Evolutionary conservation across 2,797 vertebrate species (phyloP), one percentile per base, ranked within the genome.

Genomic region (Lithobates sylvaticus): DNA sequence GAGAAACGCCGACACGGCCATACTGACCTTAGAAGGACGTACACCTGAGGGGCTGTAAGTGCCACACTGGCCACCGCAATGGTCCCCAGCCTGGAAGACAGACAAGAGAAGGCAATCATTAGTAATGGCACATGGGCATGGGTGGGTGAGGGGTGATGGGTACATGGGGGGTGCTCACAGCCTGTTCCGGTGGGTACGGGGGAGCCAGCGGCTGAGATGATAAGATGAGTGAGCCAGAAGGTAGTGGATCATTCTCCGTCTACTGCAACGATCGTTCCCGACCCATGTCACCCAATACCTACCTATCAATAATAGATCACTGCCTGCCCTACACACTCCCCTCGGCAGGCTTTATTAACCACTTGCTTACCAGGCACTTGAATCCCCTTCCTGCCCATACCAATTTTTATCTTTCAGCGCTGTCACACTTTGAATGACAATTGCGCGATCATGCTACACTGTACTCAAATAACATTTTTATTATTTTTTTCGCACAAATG

Each of bases 231-330:
- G 91, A 32, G 81, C 88, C 83, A 92, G 16, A 23, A 89, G 89
- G 69, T 91, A 93, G 84, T 92, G 89, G 78, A 91, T 89, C 92
- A 90, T 93, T 44, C 47, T 16, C 3, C 39, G 10, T 12, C 0
- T 15, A 54, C 0, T 15, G 36, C 42, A 12, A n/a, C 21, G 10
- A 26, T 15, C 5, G 7, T 8, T 23, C 21, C 23, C 23, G 23
- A 5, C 10, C 68, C 1, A 68, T 15, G 78, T 15, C 42, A 82
- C 83, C 70, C 36, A 47, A 71, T 81, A 10, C n/a, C 10, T 7
- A 32, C 64, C 4, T 16, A 72, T 87, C 16, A 76, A 81, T 70
- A 71, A 64, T 70, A 21, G 34, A 58, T 16, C 18, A 1, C 32
- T 5, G 15, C 39, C 61, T 13, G 9, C 54, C 32, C 47, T 26